Base-by-base conservation (phyloP, 1,140 invertebrate species). In the Drosophila yakuba region DNA sequence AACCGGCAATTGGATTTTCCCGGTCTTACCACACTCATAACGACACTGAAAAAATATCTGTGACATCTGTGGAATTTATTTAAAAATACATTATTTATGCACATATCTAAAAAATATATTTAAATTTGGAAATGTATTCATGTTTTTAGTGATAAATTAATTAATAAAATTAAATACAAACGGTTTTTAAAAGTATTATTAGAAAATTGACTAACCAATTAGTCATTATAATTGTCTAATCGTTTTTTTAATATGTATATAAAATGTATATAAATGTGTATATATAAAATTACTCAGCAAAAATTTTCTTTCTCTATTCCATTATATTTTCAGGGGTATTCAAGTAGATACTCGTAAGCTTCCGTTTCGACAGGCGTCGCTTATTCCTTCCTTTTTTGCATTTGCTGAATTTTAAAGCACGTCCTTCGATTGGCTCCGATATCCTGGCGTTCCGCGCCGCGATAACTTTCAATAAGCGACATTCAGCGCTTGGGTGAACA, bases 401-500 rank as follows among this genome's bases (percentile, higher is more conserved):
- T 54, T 67, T 54, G 32, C 50, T 35, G 36, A 47, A 59, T 60
- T 66, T 77, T 63, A 54, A 62, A 59, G 63, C 74, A 71, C 60
- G 57, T 71, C 76, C 75, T 81, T 58, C 67, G 78, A 77, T 80
- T 64, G 79, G 56, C 36, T 38, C 20, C 35, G 14, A 52, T 77
- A 35, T 48, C 60, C 17, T 41, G 20, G 20, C 39, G 52, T 36
- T 54, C 38, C 20, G 51, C 39, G 35, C 32, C 63, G 71, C 59
- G 36, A 61, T 78, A 82, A 80, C 67, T 69, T 83, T 51, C 51
- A 72, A 82, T 78, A 76, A 71, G 61, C 60, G 60, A 62, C 80
- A 66, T 52, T 73, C 50, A 71, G 48, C 72, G 67, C 48, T 63
- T 61, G 17, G 38, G 57, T 68, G 59, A 55, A 73, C 50, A 57